phyloP scores from a whole-genome alignment of 2,113 vertebrate species.

The Ariopsis seemanni region DNA sequence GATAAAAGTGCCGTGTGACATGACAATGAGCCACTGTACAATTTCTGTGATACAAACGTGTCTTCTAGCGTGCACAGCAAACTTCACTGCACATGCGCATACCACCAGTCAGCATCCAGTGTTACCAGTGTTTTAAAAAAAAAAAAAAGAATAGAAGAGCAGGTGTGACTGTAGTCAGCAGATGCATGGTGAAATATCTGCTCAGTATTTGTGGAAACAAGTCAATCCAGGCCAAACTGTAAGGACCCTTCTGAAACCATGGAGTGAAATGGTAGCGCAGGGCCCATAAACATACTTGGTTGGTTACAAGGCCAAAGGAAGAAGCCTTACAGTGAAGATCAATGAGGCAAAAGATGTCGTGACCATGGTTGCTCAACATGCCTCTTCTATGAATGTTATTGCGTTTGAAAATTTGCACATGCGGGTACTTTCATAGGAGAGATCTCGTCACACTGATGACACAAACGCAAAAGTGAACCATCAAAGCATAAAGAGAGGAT shows the following conservation, averaged over 20 bases:
- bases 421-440: not conserved
- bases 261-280: not conserved
- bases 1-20: not conserved
- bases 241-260: not conserved
- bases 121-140: constrained; percentile 2
- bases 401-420: not conserved
- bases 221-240: constrained; percentile 4
- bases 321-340: not conserved
- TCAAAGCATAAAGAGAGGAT: not conserved
- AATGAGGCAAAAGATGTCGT: not conserved
- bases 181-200: not conserved
- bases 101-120: constrained; percentile 10
- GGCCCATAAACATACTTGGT: not conserved
- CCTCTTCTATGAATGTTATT: constrained; percentile 5
- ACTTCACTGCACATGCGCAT: constrained; percentile 8
- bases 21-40: not conserved
- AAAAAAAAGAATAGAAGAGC: not conserved
- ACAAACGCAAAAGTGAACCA: constrained; percentile 7
- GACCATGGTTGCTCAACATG: not conserved
- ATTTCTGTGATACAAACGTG: not conserved
- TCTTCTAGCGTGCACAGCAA: constrained; percentile 19
- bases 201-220: not conserved
- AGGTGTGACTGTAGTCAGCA: not conserved
- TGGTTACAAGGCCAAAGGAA: constrained; percentile 1
- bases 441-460: not conserved